Base-by-base conservation (phyloP, 2,113 vertebrate genomes). In the Vulpes vulpes region DNA sequence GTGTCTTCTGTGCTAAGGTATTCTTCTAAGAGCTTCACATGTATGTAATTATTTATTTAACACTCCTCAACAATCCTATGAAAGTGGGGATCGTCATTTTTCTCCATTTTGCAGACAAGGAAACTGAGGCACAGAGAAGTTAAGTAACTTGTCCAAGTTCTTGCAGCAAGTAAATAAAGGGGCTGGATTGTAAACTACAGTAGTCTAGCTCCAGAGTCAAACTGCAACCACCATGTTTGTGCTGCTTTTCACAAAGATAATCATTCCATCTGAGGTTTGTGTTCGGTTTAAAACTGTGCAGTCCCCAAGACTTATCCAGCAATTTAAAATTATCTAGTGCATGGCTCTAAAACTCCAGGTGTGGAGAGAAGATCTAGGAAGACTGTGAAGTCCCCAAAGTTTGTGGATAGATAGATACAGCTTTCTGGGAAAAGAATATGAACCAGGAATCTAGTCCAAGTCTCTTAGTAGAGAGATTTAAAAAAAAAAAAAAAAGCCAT, bases 391-490 rank as follows among this genome's bases (percentile, higher is more conserved):
- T 64, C 22, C 60, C 2, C 8, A 38, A 82, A 82, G 81, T 92
- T 43, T 94, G 69, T 69, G n/a, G 25, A 43, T 8, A 89, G 5
- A 30, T 51, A 88, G 5, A 30, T 51, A 88, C 3, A 86, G 11
- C 92, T 94, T 59, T 49, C 83, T 59, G 23, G 17, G 51, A 69
- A 92, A 94, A 84, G 15, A 84, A 88, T 62, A 95, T 69, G 27
- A 94, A 74, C 14, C 32, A 90, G 11, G 11, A 20, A 92, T 65
- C 11, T 94, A 62, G 51, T 76, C 35, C n/a, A 92, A 95, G 89
- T 55, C 30, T 65, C 67, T 94, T 51, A 79, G 25, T 10, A 73
- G 32, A 93, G 43, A 57, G 49, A 78, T 90, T 74, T 8, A 85
- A 95, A 95, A 76, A 55, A 91, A 30, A 88, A 84, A 76, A 71